Evolutionary conservation across 1,140 invertebrate species (phyloP).

Genomic region (Sycobia sp.): DNA sequence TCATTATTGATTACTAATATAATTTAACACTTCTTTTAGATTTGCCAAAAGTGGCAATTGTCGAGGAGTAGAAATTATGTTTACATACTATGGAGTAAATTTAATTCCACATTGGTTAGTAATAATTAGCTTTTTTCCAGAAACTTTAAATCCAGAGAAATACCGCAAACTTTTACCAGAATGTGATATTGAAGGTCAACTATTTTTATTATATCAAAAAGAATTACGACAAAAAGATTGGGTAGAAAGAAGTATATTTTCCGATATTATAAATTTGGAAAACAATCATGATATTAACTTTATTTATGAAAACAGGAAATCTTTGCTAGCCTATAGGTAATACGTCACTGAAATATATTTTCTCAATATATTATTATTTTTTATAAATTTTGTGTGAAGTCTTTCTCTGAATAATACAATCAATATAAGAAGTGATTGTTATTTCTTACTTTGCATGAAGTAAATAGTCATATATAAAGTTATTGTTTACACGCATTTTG

Average conservation of each 20-base stretch:
- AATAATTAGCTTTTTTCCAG: constrained; percentile 77
- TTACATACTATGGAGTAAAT: constrained; percentile 73
- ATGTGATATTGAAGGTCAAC: constrained; percentile 61
- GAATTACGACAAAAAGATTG: constrained; percentile 68
- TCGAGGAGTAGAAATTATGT: constrained; percentile 69
- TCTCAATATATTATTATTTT: too few relatives aligned
- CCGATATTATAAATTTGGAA: constrained; percentile 47
- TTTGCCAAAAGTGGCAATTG: constrained; percentile 67
- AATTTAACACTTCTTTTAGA: constrained; percentile 43
- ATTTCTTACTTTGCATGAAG: too few relatives aligned
- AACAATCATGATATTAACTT: constrained; percentile 44
- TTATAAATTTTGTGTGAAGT: too few relatives aligned
- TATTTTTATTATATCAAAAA: constrained; percentile 61
- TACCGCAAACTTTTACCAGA: constrained; percentile 72
- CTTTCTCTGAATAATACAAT: too few relatives aligned
- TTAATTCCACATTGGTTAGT: constrained; percentile 71
- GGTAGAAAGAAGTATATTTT: constrained; percentile 68
- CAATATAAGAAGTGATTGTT: too few relatives aligned
- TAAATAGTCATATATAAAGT: too few relatives aligned
- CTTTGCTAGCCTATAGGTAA: constrained; percentile 42
- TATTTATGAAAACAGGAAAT: constrained; percentile 51
- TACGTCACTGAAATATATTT: too few relatives aligned
- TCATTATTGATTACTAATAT: constrained; percentile 29
- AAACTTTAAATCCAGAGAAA: constrained; percentile 72
- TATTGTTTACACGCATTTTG: too few relatives aligned